Evolutionary conservation across 1,140 invertebrate species (phyloP), one percentile per base, ranked within the genome.

Genomic region (Papilio polytes): DNA sequence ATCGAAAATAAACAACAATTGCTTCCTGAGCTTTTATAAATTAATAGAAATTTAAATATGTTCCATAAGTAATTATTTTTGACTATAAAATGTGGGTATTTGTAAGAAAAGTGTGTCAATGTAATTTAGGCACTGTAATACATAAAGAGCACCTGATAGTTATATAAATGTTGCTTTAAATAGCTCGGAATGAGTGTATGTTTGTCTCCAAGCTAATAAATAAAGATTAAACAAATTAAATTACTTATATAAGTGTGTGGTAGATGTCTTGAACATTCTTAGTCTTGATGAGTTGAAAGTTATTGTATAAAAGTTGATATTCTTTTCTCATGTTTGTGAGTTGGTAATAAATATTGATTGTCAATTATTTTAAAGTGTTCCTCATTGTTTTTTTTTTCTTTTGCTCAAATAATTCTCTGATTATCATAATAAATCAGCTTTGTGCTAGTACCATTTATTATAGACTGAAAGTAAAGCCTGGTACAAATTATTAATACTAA

Each of bases 221-320:
- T 59, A 12, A 82, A 80, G 63, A 86, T 86, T 85, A 82, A 84
- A 84, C 83, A 87, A 87, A 82, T 53, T 70, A 13, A 94, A 84
- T 74, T 90, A 91, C 12, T 63, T 63, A 63, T 22, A 78, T 92
- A 92, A 82, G 51, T 80, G 9, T 82, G 77, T 78, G 74, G 41
- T 51, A 13, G 31, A 63, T 63, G 10, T 26, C 9, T 63, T 26
- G 59, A 63, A 31, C 12, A 15, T 31, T 31, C 6, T 10, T 26
- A 22, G 18, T 70, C 13, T 70, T 2, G 12, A 70, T 7, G 1
- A 20, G 59, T 70, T 12, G 10, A 13, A 70, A 70, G 12, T 20
- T 56, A 56, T 51, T 51, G 4, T 15, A 51, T 56, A 56, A 20
- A 56, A 56, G 53, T 48, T 48, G 46, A 48, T 48, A 48, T 13